Evolutionary conservation across 2,797 vertebrate species (phyloP).

Genomic region (Cyclopterus lumpus): DNA sequence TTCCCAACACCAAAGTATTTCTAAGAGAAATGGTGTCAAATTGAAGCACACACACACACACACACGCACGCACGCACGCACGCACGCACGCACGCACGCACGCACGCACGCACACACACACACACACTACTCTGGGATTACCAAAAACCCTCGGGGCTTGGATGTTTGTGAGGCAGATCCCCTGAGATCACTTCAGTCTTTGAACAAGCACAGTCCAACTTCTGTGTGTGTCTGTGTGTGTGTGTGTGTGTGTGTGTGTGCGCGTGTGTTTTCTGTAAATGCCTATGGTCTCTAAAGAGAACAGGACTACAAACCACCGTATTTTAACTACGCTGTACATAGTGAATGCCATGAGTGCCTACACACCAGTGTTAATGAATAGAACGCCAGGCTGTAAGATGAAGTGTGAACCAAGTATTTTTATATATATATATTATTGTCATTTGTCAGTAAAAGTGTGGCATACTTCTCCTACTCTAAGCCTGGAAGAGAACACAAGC

Average conservation of each 20-base stretch:
- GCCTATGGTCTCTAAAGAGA: slow-evolving; percentile 33
- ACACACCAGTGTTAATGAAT: neutral
- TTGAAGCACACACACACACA: neutral
- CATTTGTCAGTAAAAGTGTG: neutral
- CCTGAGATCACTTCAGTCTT: slow-evolving; percentile 26
- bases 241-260: neutral
- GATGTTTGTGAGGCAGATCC: slow-evolving; percentile 22
- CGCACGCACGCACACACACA: too few relatives aligned
- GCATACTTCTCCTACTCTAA: neutral
- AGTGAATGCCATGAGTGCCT: neutral
- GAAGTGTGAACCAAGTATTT: neutral
- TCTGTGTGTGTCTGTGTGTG: neutral
- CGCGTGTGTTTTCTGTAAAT: neutral
- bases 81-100: neutral
- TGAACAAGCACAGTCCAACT: slow-evolving; percentile 25
- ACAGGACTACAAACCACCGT: neutral
- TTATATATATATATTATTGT: neutral
- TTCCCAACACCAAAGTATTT: slow-evolving; percentile 30
- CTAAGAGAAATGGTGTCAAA: slow-evolving; percentile 35
- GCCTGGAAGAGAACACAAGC: neutral
- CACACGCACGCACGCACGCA: neutral
- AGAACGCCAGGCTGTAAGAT: neutral
- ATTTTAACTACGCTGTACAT: neutral
- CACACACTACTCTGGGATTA: slow-evolving; percentile 23
- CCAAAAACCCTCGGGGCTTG: slow-evolving; percentile 17